Evolutionary conservation across 2,888 invertebrate species (phyloP).

Genomic region (Nipponacmea schrenckii): DNA sequence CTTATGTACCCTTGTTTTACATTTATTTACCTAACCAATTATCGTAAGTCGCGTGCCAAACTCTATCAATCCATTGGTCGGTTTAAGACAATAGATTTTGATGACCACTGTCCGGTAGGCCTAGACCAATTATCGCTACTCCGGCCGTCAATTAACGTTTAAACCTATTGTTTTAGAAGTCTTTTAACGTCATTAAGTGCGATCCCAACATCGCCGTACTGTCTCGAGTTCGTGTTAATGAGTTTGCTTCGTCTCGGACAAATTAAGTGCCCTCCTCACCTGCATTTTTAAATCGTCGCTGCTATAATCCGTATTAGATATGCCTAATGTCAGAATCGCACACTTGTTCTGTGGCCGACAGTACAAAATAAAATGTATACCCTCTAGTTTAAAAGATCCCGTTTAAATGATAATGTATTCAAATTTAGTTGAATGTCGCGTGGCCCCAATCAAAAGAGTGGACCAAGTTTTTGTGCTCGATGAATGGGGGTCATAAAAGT

Average conservation of each 20-base stretch:
- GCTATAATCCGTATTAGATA: neutral
- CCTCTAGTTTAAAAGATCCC: constrained; percentile 2
- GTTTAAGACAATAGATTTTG: constrained; percentile 8
- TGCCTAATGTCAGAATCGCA: too few species aligned
- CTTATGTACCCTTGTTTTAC: constrained; percentile 8
- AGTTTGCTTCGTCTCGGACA: too few species aligned
- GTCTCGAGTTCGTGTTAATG: neutral
- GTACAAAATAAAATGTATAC: too few species aligned
- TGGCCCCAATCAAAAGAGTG: constrained; percentile 23
- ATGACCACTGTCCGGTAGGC: constrained; percentile 2
- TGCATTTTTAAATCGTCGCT: neutral
- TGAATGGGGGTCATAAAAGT: constrained; percentile 20
- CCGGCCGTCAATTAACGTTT: neutral
- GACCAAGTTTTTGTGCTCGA: constrained; percentile 15
- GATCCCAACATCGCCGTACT: neutral
- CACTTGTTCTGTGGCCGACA: too few species aligned
- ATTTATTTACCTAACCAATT: constrained; percentile 20
- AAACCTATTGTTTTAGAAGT: neutral
- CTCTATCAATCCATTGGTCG: constrained; percentile 20
- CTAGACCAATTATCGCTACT: neutral
- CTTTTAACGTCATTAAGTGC: neutral
- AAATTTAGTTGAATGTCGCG: constrained; percentile 26
- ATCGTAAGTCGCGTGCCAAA: constrained; percentile 13
- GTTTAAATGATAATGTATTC: constrained; percentile 16
- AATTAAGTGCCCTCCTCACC: neutral